Conservation (phyloP, 2,113 vertebrate genomes). For the Gadus macrocephalus region DNA sequence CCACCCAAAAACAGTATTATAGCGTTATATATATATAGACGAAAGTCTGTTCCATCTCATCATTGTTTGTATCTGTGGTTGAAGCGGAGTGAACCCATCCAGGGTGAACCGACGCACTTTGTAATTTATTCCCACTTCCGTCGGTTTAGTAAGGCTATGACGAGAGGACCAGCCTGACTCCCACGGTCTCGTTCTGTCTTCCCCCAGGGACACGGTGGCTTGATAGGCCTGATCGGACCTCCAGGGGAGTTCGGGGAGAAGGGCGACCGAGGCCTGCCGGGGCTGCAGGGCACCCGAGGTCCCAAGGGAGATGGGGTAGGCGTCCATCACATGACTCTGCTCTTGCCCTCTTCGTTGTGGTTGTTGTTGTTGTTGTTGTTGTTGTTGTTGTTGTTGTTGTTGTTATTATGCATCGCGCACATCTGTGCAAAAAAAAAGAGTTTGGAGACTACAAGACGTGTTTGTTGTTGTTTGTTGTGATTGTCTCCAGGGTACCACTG, state of each 20-base stretch:
- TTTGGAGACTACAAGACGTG: background rate
- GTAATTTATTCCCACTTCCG: no score
- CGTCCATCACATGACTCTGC: conserved; percentile 30
- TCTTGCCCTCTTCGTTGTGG: background rate
- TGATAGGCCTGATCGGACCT: conserved; percentile 84
- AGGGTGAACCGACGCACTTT: no score
- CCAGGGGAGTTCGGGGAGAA: conserved; percentile 91
- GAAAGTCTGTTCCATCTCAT: no score
- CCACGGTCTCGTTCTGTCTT: conserved; percentile 19
- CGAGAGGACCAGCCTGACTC: no score
- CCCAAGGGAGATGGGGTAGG: conserved; percentile 82
- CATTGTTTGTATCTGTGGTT: no score
- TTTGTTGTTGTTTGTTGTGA: conserved; percentile 18
- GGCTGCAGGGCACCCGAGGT: conserved; percentile 78
- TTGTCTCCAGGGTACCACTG: conserved; percentile 71
- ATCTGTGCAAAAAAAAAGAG: background rate
- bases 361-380: background rate
- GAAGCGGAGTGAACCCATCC: no score
- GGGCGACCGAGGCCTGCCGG: conserved; percentile 85
- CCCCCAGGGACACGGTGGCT: conserved; percentile 81
- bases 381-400: no score
- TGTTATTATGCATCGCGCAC: background rate
- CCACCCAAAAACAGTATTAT: no score
- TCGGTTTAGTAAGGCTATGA: no score
- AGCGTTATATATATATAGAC: no score